Evolutionary conservation across 2,888 invertebrate genomes (phyloP).

Genomic region (Drosophila phalerata): DNA sequence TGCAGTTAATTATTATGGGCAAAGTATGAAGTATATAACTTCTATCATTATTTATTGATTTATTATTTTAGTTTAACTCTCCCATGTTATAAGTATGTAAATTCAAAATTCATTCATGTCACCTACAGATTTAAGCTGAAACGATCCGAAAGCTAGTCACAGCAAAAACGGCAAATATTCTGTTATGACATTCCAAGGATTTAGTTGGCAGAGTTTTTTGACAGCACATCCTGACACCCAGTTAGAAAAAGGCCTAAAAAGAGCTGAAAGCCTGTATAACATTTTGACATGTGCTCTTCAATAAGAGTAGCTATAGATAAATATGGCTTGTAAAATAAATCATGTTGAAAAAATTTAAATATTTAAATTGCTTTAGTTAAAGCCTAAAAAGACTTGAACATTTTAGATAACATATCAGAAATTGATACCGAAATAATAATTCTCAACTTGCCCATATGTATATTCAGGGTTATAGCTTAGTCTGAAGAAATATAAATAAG

Average conservation of each 20-base stretch:
- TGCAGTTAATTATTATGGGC: slow-evolving; percentile 16
- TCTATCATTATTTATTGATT: background rate
- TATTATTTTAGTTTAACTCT: background rate
- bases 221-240: background rate
- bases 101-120: slow-evolving; percentile 6
- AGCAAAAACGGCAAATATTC: background rate
- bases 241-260: background rate
- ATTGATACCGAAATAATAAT: too few species aligned
- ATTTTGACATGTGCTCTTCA: slow-evolving; percentile 15
- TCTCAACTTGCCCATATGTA: too few species aligned
- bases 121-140: background rate
- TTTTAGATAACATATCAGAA: too few species aligned
- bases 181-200: background rate
- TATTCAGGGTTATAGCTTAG: too few species aligned
- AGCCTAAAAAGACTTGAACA: too few species aligned
- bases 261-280: slow-evolving; percentile 1
- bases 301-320: slow-evolving; percentile 1
- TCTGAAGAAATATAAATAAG: too few species aligned
- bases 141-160: background rate
- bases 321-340: background rate
- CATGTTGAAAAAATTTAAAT: too few species aligned
- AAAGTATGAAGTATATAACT: background rate
- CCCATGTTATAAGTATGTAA: too few species aligned
- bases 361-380: too few species aligned
- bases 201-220: slow-evolving; percentile 2